phyloP scores from a whole-genome alignment of 2,888 invertebrate species.

The Trichopoda pennipes region DNA sequence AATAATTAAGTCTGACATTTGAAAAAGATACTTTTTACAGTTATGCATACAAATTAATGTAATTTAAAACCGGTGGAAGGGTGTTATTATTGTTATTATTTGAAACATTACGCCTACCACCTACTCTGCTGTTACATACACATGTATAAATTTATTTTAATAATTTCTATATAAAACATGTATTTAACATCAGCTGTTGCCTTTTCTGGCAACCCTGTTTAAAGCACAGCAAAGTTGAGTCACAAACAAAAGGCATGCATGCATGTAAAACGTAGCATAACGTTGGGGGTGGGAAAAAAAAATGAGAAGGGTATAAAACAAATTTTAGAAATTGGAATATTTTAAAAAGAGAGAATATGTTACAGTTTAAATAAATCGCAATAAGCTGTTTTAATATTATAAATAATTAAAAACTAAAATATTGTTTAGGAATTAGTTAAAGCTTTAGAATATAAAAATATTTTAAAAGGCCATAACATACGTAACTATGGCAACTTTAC shows the following conservation, averaged over 20 bases:
- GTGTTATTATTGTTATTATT: constrained; percentile 14
- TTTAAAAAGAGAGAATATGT: background rate
- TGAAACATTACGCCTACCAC: background rate
- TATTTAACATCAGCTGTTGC: constrained; percentile 57
- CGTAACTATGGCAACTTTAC: constrained; percentile 49
- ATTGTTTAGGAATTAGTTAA: background rate
- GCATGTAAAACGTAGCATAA: background rate
- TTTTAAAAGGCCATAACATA: background rate
- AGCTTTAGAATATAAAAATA: no score
- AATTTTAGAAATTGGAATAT: background rate
- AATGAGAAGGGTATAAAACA: background rate
- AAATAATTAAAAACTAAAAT: background rate
- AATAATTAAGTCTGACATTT: constrained; percentile 53
- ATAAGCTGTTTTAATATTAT: background rate
- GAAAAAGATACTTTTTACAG: constrained; percentile 14
- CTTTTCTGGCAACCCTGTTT: constrained; percentile 54
- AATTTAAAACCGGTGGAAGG: background rate
- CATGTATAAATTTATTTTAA: background rate
- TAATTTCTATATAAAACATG: constrained; percentile 1
- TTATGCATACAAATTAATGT: background rate
- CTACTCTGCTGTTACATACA: background rate
- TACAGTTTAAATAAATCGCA: background rate
- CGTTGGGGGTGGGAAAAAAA: constrained; percentile 10
- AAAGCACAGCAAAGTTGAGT: constrained; percentile 50
- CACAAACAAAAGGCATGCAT: constrained; percentile 35